Evolutionary conservation across 2,797 vertebrate species (phyloP), one percentile per base, ranked within the genome.

Genomic region (Jordanella pulchra): DNA sequence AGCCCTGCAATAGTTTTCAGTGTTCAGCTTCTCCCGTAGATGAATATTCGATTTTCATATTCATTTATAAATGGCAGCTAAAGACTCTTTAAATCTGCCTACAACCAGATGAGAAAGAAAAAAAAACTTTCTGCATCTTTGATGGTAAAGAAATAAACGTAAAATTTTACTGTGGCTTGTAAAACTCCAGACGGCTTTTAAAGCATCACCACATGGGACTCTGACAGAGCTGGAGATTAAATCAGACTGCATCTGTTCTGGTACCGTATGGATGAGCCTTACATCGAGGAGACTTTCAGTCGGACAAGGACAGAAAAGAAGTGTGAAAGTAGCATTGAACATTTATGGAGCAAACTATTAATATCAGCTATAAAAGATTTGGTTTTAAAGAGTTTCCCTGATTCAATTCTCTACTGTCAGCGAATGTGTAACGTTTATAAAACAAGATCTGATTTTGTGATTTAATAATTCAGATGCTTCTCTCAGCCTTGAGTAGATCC

Each of bases 121-220:
- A 51, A 64, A 60, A 65, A 17, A 50, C 11, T 9, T 0, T 2
- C 10, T 0, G 67, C 28, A 2, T 80, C 44, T 73, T 53, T 13
- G 65, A 64, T 17, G 61, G 54, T 12, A 1, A 60, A 72, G 32
- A 39, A 79, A 78, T 67, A 70, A n/a, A 78, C 65, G 73, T 45
- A 75, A 81, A 23, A 32, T 84, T 82, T 87, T 72, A 83, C 25
- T 72, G 72, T 47, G 67, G 76, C 74, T 10, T 61, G 79, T 81
- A 80, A 83, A 75, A 76, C 76, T 71, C 69, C 84, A 85, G 85
- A 86, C 68, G 12, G 64, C 14, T 86, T 86, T 88, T 83, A 87
- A 18, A 53, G 76, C 71, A 72, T 56, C 61, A 77, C 84, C 68
- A 71, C 21, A 11, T 10, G 15, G 65, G 71, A 79, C n/a, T 71